These are phyloP conservation scores for Pogonomyrmex californicus DNA, from an alignment of 1,140 invertebrate species.

Conservation along the genomic window DNA sequence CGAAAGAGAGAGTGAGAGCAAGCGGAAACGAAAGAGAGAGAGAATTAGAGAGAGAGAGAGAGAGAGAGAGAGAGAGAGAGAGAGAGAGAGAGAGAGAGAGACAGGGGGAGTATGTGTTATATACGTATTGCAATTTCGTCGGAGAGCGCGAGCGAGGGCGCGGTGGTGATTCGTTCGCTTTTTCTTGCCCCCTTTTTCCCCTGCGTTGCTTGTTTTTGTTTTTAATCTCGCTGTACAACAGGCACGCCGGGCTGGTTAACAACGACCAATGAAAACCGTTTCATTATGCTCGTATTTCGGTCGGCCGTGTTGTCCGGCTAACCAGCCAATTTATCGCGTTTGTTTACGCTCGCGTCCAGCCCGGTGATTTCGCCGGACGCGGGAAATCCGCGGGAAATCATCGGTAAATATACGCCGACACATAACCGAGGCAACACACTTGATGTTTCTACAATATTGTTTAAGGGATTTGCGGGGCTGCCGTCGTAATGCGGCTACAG, in stretches of 20 bases:
- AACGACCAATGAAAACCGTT: constrained; percentile 72
- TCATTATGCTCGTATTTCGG: constrained; percentile 70
- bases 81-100: background rate
- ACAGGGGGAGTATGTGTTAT: background rate
- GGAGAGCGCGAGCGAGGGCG: constrained; percentile 3
- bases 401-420: constrained; percentile 59
- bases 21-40: background rate
- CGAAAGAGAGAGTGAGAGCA: background rate
- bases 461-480: constrained; percentile 54
- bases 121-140: constrained; percentile 58
- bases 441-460: constrained; percentile 65
- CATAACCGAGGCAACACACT: constrained; percentile 51
- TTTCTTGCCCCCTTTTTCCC: constrained; percentile 38
- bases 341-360: constrained; percentile 57
- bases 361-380: constrained; percentile 63
- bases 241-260: constrained; percentile 52
- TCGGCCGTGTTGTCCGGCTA: constrained; percentile 41
- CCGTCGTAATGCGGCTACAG: background rate
- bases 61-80: background rate
- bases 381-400: constrained; percentile 70
- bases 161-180: constrained; percentile 14
- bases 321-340: constrained; percentile 69
- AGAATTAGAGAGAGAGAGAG: background rate
- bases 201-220: constrained; percentile 25
- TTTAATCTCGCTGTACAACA: constrained; percentile 61